A percentile compares a stretch with the other conserved stretches of the same genome.
phyloP scores from a whole-genome alignment of 2,797 vertebrate species.

The Propithecus perrieri region DNA sequence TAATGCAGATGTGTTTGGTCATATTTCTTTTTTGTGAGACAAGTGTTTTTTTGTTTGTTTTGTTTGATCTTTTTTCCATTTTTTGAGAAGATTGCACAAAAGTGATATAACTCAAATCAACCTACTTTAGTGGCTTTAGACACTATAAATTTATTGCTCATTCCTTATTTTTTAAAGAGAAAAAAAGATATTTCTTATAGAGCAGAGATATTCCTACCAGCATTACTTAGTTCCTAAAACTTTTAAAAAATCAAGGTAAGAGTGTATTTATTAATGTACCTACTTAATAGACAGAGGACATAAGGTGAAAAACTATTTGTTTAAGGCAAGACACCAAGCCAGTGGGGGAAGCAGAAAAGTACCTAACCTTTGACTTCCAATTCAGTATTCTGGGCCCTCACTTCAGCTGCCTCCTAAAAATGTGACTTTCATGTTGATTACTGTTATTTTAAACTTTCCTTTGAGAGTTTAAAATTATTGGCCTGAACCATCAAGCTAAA shows the following conservation, averaged over 20 bases:
- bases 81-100: not conserved
- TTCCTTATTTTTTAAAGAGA: not conserved
- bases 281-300: not conserved
- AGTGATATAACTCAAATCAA: not conserved
- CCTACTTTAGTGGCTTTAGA: not conserved
- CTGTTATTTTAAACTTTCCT: constrained; percentile 3
- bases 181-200: not conserved
- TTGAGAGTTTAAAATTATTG: not conserved
- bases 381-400: not conserved
- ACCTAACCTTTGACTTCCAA: not conserved
- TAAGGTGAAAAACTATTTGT: not conserved
- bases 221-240: not conserved
- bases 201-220: not conserved
- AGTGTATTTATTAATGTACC: not conserved
- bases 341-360: not conserved
- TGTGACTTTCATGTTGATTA: not conserved
- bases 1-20: not conserved
- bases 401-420: not conserved
- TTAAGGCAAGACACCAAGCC: not conserved
- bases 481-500: not conserved
- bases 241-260: not conserved
- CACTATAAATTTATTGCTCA: not conserved
- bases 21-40: not conserved
- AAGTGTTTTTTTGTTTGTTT: not conserved
- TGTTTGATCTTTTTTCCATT: not conserved